Evolutionary conservation across 2,113 vertebrate genomes (phyloP).

Genomic region (Microcebus ravelobensis): DNA sequence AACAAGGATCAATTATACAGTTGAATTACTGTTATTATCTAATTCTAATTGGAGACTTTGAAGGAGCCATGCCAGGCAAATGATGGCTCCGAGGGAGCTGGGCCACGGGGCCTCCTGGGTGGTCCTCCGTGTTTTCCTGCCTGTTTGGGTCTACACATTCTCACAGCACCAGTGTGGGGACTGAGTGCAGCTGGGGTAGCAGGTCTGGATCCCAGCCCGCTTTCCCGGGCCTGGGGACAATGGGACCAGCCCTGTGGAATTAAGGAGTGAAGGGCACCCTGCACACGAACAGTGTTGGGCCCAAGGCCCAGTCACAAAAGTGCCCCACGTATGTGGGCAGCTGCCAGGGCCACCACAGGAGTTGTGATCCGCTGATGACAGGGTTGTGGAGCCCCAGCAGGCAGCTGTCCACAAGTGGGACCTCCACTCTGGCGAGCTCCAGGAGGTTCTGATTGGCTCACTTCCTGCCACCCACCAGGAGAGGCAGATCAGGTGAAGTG

Average conservation of each 20-base stretch:
- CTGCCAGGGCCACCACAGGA: accelerated
- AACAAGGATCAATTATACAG: not conserved
- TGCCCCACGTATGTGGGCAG: not conserved
- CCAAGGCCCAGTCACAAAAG: not conserved
- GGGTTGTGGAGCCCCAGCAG: not conserved
- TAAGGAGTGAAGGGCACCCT: not conserved
- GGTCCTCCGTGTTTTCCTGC: not conserved
- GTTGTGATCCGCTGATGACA: not conserved
- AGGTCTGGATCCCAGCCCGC: not conserved
- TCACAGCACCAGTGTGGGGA: not conserved
- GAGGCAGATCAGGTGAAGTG: not conserved
- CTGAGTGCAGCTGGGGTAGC: not conserved
- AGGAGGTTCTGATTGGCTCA: not conserved
- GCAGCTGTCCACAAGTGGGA: not conserved
- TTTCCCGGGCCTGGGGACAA: not conserved
- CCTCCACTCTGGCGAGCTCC: not conserved
- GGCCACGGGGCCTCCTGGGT: not conserved
- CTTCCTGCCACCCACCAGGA: not conserved
- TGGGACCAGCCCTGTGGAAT: not conserved
- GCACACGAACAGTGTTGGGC: not conserved
- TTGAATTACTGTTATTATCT: not conserved
- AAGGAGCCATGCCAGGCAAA: not conserved
- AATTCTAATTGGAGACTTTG: not conserved
- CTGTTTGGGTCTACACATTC: not conserved
- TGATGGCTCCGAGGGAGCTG: not conserved